Percentiles rank a stretch among this genome's conserved stretches.
Evolutionary conservation across 2,113 vertebrate species (phyloP).

Genomic region (Dasyurus viverrinus): DNA sequence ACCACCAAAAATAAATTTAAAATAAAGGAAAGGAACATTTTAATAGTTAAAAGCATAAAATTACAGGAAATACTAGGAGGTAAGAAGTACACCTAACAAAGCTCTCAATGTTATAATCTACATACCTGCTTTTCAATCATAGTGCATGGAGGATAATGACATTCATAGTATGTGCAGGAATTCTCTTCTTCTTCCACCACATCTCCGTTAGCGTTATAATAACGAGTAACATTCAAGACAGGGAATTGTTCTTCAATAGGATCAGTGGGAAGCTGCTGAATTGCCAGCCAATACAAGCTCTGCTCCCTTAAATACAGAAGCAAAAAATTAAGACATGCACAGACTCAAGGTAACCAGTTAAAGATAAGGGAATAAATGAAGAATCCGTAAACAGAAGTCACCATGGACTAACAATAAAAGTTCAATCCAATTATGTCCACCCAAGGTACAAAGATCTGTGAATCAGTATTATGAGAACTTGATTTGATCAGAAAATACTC

Average conservation of each 20-base stretch:
- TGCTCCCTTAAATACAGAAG: conserved; percentile 89
- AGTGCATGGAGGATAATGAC: conserved; percentile 98
- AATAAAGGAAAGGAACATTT: not conserved
- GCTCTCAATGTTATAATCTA: not conserved
- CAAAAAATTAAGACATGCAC: not conserved
- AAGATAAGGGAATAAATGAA: not conserved
- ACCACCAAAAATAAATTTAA: not conserved
- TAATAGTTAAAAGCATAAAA: not conserved
- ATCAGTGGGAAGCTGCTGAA: conserved; percentile 98
- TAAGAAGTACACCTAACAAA: not conserved
- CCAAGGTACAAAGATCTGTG: not conserved
- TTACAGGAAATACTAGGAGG: not conserved
- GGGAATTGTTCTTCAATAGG: conserved; percentile 98
- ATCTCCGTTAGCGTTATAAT: conserved; percentile 98
- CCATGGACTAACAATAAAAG: not conserved
- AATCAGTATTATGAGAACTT: not conserved
- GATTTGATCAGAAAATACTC: not conserved
- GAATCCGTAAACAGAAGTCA: not conserved
- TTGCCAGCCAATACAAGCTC: conserved; percentile 98
- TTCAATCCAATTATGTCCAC: not conserved
- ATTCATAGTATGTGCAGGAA: conserved; percentile 98
- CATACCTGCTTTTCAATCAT: conserved; percentile 96
- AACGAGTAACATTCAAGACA: conserved; percentile 95
- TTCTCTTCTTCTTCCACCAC: conserved; percentile 98
- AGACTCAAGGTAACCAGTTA: not conserved